phyloP scores from a whole-genome alignment of 2,797 vertebrate genomes.

The Myotis myotis region DNA sequence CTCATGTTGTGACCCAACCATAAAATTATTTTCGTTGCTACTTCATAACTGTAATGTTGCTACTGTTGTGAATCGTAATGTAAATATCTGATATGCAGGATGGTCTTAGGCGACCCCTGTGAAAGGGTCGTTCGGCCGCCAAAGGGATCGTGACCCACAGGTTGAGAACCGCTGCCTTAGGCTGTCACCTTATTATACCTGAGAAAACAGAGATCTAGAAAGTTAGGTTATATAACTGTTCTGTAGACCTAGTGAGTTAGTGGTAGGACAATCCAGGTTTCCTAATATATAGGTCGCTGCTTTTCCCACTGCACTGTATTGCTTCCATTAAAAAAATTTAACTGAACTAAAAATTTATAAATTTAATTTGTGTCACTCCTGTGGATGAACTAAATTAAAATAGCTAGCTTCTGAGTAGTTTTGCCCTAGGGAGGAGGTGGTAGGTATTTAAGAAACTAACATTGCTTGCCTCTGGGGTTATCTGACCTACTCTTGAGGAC shows the following conservation, averaged over 20 bases:
- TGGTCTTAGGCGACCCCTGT: too few relatives aligned
- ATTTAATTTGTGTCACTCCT: constrained; percentile 64
- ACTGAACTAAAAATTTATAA: constrained; percentile 53
- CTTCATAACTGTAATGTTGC: too few relatives aligned
- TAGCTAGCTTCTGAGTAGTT: constrained; percentile 4
- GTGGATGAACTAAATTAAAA: constrained; percentile 56
- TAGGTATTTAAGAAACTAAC: constrained; percentile 58
- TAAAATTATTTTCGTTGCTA: too few relatives aligned
- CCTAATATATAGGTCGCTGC: constrained; percentile 48
- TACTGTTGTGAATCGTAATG: too few relatives aligned
- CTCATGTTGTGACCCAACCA: too few relatives aligned
- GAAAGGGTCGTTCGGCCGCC: too few relatives aligned
- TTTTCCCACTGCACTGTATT: constrained; percentile 43
- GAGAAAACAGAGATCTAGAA: constrained; percentile 41
- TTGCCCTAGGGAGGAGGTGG: background rate
- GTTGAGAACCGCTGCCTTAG: background rate
- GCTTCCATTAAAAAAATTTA: constrained; percentile 47
- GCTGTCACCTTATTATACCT: background rate
- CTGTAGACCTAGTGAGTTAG: constrained; percentile 8
- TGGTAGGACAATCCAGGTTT: background rate
- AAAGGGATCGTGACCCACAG: too few relatives aligned
- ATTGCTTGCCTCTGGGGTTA: constrained; percentile 19
- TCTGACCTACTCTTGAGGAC: constrained; percentile 35
- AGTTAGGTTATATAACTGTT: constrained; percentile 37
- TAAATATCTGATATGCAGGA: too few relatives aligned